These are phyloP conservation scores for Eupelmus urozonus DNA, from an alignment of 2,888 invertebrate species.

Conservation along the genomic window DNA sequence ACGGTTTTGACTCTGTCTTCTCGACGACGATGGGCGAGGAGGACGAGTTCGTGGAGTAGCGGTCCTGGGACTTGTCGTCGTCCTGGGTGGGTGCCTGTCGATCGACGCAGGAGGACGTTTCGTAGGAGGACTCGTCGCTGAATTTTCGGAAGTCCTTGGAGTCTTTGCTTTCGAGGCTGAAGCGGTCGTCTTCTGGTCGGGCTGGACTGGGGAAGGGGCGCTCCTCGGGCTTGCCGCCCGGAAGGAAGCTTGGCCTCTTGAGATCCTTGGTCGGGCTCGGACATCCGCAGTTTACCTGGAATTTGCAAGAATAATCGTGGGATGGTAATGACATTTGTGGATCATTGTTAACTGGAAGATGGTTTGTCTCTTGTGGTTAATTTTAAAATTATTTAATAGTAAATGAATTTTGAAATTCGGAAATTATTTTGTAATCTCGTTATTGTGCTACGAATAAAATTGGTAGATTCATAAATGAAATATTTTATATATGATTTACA, in stretches of 20 bases:
- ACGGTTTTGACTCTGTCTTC: slow-evolving; percentile 71
- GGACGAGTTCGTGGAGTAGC: slow-evolving; percentile 67
- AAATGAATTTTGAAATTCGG: no score
- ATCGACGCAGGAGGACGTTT: slow-evolving; percentile 46
- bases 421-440: no score
- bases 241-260: slow-evolving; percentile 65
- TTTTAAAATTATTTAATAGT: no score
- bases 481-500: no score
- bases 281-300: slow-evolving; percentile 72
- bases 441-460: no score
- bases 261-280: slow-evolving; percentile 72
- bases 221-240: slow-evolving; percentile 62
- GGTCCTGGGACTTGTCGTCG: slow-evolving; percentile 69
- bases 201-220: slow-evolving; percentile 67
- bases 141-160: slow-evolving; percentile 60
- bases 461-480: no score
- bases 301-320: neutral
- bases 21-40: slow-evolving; percentile 75
- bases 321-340: no score
- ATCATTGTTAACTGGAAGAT: no score
- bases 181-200: slow-evolving; percentile 70
- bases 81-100: slow-evolving; percentile 35
- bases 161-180: slow-evolving; percentile 66
- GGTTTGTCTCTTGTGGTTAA: no score
- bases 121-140: slow-evolving; percentile 43